These are phyloP conservation scores for Exocentrus adspersus DNA, from an alignment of 2,888 invertebrate species.

Conservation along the genomic window DNA sequence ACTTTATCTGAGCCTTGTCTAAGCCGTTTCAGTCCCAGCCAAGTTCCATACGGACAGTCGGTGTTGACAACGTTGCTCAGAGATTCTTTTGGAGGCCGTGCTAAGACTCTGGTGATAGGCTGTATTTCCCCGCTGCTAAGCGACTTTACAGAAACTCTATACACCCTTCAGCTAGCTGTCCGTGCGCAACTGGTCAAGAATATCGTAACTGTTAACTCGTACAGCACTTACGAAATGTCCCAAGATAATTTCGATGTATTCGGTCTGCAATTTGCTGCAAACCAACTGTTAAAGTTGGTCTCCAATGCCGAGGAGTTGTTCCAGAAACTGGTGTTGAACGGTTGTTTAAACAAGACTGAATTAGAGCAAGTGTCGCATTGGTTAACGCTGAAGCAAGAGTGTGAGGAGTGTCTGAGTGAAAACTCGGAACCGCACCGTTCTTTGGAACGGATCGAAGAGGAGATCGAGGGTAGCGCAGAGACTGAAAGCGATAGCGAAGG, in stretches of 20 bases:
- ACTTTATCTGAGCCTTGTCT: conserved; percentile 64
- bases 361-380: conserved; percentile 83
- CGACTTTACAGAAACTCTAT: conserved; percentile 75
- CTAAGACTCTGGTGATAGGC: conserved; percentile 77
- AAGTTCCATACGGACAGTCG: conserved; percentile 70
- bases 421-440: conserved; percentile 66
- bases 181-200: conserved; percentile 76
- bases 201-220: conserved; percentile 77
- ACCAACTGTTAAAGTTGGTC: conserved; percentile 84
- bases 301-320: conserved; percentile 87
- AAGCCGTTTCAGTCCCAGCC: conserved; percentile 48
- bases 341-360: conserved; percentile 76
- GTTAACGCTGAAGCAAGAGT: conserved; percentile 87
- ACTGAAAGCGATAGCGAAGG: conserved; percentile 52
- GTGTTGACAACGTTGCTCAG: conserved; percentile 75
- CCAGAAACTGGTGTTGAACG: conserved; percentile 76
- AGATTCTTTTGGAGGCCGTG: conserved; percentile 81
- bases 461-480: conserved; percentile 54
- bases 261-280: conserved; percentile 83
- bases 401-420: conserved; percentile 81
- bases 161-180: conserved; percentile 74
- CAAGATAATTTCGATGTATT: conserved; percentile 66
- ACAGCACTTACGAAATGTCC: conserved; percentile 54
- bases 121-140: conserved; percentile 77
- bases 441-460: conserved; percentile 68